phyloP scores from a whole-genome alignment of 1,140 invertebrate genomes.

The Procambarus clarkii region DNA sequence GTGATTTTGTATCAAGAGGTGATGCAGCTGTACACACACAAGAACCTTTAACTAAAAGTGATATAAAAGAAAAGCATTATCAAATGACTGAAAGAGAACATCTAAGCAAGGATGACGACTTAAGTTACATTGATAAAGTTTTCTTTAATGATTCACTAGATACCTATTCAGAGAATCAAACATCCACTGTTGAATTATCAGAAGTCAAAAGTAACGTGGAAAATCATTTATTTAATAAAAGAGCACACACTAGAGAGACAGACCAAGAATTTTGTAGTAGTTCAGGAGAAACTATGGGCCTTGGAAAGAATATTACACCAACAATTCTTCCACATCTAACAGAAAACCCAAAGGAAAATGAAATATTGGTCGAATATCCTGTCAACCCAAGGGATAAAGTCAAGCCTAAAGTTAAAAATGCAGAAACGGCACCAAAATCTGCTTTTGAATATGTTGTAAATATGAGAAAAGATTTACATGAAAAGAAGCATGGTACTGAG shows the following conservation, averaged over 20 bases:
- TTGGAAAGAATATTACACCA: not conserved
- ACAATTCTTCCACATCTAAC: not conserved
- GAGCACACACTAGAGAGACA: not conserved
- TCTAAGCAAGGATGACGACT: not conserved
- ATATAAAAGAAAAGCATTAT: not conserved
- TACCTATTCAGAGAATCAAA: conserved; percentile 1
- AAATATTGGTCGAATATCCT: not conserved
- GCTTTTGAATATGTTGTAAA: conserved; percentile 66
- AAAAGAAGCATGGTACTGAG: not conserved
- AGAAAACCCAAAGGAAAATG: not conserved
- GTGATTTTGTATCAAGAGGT: not conserved
- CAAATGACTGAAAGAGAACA: not conserved
- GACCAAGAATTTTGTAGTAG: not conserved
- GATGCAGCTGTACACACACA: not conserved
- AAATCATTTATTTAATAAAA: not conserved
- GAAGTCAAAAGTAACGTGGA: conserved; percentile 33
- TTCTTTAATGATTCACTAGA: conserved; percentile 44
- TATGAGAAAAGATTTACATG: conserved; percentile 48
- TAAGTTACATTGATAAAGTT: conserved; percentile 60
- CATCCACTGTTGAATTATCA: not conserved
- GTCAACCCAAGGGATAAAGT: not conserved
- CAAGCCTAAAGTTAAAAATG: not conserved
- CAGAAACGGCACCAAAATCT: conserved; percentile 27
- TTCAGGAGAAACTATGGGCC: not conserved
- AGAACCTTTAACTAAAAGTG: not conserved